Evolutionary conservation across 1,140 invertebrate genomes (phyloP).

Genomic region (Microvelia longipes): DNA sequence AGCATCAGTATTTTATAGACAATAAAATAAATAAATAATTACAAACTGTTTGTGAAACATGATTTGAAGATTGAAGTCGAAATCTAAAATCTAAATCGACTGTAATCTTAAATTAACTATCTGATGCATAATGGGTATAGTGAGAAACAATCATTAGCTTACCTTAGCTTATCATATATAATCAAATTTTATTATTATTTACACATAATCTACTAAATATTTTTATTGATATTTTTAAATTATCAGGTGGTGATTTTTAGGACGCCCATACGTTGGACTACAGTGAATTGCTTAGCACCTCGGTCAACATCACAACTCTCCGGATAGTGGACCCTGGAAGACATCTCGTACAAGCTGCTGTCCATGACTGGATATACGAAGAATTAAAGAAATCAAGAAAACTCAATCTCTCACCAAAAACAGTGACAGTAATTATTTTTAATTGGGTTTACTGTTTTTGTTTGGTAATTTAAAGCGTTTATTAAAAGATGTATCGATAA

Average conservation of each 20-base stretch:
- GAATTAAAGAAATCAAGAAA: constrained; percentile 23
- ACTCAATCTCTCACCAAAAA: constrained; percentile 22
- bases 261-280: constrained; percentile 58
- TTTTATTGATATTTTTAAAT: neutral
- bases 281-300: constrained; percentile 41
- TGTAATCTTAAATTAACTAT: too few species aligned
- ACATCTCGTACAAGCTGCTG: constrained; percentile 28
- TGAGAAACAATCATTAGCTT: too few species aligned
- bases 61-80: too few species aligned
- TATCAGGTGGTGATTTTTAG: constrained; percentile 23
- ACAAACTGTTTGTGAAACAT: too few species aligned
- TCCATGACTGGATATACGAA: constrained; percentile 34
- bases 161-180: too few species aligned
- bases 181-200: too few species aligned
- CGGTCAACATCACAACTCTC: constrained; percentile 57
- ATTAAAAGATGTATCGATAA: too few species aligned
- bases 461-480: neutral
- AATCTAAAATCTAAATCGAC: too few species aligned
- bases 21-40: too few species aligned
- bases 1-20: too few species aligned
- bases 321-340: constrained; percentile 47
- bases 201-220: too few species aligned
- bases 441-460: neutral
- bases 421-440: constrained; percentile 21
- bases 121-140: too few species aligned